These are phyloP conservation scores for Toxotes jaculatrix DNA, from an alignment of 2,113 vertebrate species.

Conservation along the genomic window DNA sequence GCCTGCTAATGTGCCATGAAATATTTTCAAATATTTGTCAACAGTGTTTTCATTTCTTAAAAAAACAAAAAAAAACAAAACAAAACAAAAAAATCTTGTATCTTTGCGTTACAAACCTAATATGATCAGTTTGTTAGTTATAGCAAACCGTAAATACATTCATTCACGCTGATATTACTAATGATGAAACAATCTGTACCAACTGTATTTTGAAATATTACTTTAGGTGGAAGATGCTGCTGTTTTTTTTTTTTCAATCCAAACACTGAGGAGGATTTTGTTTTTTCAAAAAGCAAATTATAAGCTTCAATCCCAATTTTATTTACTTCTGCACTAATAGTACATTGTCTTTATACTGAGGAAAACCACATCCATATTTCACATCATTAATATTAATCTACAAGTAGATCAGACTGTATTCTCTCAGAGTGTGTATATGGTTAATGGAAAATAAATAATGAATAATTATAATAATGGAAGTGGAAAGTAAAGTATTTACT, in stretches of 20 bases:
- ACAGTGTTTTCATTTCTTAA: neutral
- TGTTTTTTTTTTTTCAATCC: neutral
- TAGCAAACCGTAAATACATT: neutral
- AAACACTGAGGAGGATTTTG: no score
- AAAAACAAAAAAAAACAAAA: no score
- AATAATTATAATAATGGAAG: neutral
- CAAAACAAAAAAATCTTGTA: no score
- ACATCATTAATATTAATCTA: conserved; percentile 51
- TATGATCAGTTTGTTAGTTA: no score
- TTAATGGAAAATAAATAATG: conserved; percentile 37
- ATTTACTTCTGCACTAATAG: conserved; percentile 18
- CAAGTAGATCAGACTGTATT: conserved; percentile 31
- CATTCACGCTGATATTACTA: no score
- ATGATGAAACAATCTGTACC: neutral
- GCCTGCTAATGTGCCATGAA: neutral
- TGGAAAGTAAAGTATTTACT: conserved; percentile 59
- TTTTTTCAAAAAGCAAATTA: neutral
- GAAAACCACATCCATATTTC: conserved; percentile 42
- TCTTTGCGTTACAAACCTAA: no score
- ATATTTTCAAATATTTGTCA: neutral
- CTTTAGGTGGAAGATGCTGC: neutral
- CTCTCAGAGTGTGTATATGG: conserved; percentile 41
- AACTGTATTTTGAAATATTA: conserved; percentile 1
- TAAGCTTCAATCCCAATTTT: neutral
- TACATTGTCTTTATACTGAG: conserved; percentile 39